Conservation (phyloP, 2,888 invertebrate genomes). For the Adelognathus sp. region DNA sequence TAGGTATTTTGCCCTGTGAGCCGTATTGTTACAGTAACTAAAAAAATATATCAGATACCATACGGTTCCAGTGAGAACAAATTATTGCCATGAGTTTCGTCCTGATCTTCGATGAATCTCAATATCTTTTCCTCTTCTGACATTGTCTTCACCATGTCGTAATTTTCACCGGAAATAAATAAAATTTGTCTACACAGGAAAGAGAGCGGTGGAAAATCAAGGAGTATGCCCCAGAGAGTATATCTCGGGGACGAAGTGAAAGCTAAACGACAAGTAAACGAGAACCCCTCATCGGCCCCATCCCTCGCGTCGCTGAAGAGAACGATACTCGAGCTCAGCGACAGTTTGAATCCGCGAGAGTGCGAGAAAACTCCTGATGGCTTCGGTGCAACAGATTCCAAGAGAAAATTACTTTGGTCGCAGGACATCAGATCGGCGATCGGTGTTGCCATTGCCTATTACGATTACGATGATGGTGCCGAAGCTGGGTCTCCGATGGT, state of each 20-base stretch:
- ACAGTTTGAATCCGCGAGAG: slow-evolving; percentile 56
- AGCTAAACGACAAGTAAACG: slow-evolving; percentile 45
- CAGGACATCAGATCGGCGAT: slow-evolving; percentile 18
- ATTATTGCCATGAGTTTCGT: too few species aligned
- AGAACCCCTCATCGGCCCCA: slow-evolving; percentile 1
- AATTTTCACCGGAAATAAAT: too few species aligned
- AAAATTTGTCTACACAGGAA: slow-evolving; percentile 8
- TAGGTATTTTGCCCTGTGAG: too few species aligned
- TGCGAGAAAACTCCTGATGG: not conserved
- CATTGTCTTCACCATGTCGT: too few species aligned
- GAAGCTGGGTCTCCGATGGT: slow-evolving; percentile 30
- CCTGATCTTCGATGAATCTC: too few species aligned
- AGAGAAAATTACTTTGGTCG: slow-evolving; percentile 57
- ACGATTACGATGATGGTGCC: slow-evolving; percentile 69
- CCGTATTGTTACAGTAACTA: too few species aligned
- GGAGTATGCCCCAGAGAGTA: slow-evolving; percentile 30
- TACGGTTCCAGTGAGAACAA: too few species aligned
- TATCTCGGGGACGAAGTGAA: slow-evolving; percentile 56
- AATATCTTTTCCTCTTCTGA: too few species aligned
- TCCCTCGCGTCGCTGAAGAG: slow-evolving; percentile 68
- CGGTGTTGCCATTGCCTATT: slow-evolving; percentile 66
- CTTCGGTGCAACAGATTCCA: not conserved
- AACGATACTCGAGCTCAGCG: slow-evolving; percentile 64
- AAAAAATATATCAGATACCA: too few species aligned
- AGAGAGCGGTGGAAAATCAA: not conserved